Evolutionary conservation across 1,140 invertebrate genomes (phyloP).

Genomic region (Philopotamus ludificatus): DNA sequence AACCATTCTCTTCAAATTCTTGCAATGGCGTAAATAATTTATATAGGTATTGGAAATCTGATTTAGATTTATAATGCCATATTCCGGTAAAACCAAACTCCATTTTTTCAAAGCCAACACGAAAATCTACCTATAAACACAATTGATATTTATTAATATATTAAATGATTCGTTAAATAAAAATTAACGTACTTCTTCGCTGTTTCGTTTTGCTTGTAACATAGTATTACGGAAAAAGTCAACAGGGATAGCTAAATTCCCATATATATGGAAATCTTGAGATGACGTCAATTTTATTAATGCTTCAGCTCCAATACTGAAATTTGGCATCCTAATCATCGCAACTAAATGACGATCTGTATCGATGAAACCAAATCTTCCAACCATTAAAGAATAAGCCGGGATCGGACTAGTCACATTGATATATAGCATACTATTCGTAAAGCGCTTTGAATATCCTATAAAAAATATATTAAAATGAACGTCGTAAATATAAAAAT

Average conservation of each 20-base stretch:
- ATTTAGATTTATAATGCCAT: slow-evolving; percentile 67
- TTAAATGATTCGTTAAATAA: slow-evolving; percentile 1
- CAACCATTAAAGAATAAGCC: slow-evolving; percentile 62
- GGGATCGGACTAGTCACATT: slow-evolving; percentile 72
- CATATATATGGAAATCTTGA: slow-evolving; percentile 68
- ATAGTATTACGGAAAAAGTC: slow-evolving; percentile 65
- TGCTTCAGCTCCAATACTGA: slow-evolving; percentile 67
- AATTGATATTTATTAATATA: neutral
- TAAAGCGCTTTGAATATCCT: slow-evolving; percentile 64
- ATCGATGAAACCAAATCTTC: slow-evolving; percentile 70
- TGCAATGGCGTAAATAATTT: slow-evolving; percentile 72
- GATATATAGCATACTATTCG: slow-evolving; percentile 65
- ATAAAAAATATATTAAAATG: slow-evolving; percentile 30
- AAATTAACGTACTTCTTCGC: slow-evolving; percentile 55
- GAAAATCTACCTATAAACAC: slow-evolving; percentile 63
- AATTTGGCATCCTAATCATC: slow-evolving; percentile 63
- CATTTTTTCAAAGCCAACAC: slow-evolving; percentile 71
- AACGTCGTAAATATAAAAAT: neutral
- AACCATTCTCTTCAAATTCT: slow-evolving; percentile 71
- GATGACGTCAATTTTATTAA: slow-evolving; percentile 59
- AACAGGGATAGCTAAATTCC: slow-evolving; percentile 70
- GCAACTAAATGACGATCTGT: slow-evolving; percentile 68
- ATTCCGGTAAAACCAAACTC: slow-evolving; percentile 72
- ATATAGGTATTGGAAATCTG: slow-evolving; percentile 75
- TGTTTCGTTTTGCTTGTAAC: slow-evolving; percentile 61